phyloP scores from a whole-genome alignment of 2,888 invertebrate genomes.

The Erpobdella octoculata region DNA sequence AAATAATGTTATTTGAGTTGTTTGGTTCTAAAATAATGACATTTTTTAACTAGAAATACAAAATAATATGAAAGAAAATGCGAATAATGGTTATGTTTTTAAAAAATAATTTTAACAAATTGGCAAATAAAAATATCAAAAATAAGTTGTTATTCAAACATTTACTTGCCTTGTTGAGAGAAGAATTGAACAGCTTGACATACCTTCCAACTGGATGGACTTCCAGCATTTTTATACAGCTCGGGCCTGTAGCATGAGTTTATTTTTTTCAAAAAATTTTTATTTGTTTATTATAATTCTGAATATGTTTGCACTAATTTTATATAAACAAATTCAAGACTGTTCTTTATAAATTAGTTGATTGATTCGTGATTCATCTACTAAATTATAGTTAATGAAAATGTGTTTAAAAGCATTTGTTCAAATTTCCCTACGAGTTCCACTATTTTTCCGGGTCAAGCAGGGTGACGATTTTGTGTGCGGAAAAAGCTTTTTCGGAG shows the following conservation, averaged over 20 bases:
- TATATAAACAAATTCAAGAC: too few species aligned
- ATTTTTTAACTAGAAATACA: background rate
- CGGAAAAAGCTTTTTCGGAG: background rate
- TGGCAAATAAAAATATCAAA: background rate
- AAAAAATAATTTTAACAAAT: constrained; percentile 8
- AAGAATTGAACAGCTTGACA: constrained; percentile 19
- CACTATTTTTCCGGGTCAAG: background rate
- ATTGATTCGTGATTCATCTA: background rate
- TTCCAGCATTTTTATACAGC: constrained; percentile 21
- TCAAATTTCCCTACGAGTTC: constrained; percentile 5
- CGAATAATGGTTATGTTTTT: background rate
- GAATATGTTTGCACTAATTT: too few species aligned
- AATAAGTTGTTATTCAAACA: background rate
- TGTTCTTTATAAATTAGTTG: background rate
- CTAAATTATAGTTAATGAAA: background rate
- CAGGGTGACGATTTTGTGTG: constrained; percentile 14
- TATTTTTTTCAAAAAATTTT: background rate
- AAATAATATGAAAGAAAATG: background rate
- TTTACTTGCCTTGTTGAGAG: constrained; percentile 18
- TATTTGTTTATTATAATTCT: too few species aligned
- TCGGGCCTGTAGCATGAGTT: background rate
- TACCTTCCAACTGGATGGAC: constrained; percentile 26
- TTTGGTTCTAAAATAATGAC: background rate
- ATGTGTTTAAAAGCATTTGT: background rate
- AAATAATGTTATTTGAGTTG: too few species aligned